phyloP scores from a whole-genome alignment of 1,140 invertebrate genomes.

The Orius insidiosus region DNA sequence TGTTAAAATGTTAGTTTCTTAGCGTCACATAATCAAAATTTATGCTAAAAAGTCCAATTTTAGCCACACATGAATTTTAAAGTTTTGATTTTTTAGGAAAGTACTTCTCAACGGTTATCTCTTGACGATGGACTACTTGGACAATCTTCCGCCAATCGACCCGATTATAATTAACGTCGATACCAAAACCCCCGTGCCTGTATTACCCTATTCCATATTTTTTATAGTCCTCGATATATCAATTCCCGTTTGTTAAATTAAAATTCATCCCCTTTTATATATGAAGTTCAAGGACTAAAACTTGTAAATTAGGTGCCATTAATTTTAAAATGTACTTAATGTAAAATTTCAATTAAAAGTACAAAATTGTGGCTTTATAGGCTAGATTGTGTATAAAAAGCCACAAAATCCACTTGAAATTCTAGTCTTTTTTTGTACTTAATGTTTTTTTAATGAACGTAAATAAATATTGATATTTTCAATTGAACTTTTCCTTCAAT shows the following conservation, averaged over 20 bases:
- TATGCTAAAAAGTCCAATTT: too few species aligned
- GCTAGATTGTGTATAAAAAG: background rate
- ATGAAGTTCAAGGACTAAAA: background rate
- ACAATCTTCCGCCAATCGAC: background rate
- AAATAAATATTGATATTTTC: too few species aligned
- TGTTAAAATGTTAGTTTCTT: too few species aligned
- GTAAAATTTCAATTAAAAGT: too few species aligned
- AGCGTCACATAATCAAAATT: too few species aligned
- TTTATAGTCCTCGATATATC: background rate
- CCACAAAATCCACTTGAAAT: too few species aligned
- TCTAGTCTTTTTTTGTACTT: too few species aligned
- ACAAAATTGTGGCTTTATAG: too few species aligned
- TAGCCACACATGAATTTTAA: background rate
- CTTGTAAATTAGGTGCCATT: background rate
- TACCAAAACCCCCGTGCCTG: background rate
- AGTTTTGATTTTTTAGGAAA: conserved; percentile 1
- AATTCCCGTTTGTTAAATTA: background rate
- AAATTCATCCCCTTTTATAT: background rate
- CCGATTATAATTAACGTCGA: background rate
- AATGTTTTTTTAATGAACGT: too few species aligned
- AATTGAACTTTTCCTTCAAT: too few species aligned
- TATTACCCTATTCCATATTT: background rate
- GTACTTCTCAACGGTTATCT: background rate
- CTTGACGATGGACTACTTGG: background rate
- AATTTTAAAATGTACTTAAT: background rate